Base-by-base conservation (phyloP, 2,888 invertebrate species). In the Meteorus colon region DNA sequence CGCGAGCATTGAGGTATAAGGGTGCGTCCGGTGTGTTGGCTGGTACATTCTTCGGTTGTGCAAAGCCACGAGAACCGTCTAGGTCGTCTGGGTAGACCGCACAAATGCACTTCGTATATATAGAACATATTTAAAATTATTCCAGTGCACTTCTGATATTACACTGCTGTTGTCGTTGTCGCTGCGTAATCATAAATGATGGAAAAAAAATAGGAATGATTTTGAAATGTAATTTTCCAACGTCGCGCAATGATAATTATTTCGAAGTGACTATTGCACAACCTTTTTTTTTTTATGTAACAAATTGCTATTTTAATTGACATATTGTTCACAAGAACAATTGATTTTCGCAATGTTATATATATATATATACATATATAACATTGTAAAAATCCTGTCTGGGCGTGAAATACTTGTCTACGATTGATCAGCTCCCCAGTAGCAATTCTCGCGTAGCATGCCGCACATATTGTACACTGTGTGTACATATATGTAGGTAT, bases 31-130 rank as follows among this genome's bases (percentile, higher is more conserved):
- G 77, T 71, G 76, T 79, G 82, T 48, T n/a, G 24, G 37, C 19
- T 63, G 62, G n/a, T 68, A 82, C 80, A 82, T 81, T 80, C 80
- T 83, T 81, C 80, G 73, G 76, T 79, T 78, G 79, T 78, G 77
- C 78, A 67, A 82, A 83, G 79, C 60, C 69, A 34, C 60, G 60
- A 31, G 55, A 27, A 27, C 24, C 79, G 79, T 82, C 80, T 80
- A 80, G 81, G 82, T 77, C 80, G 80, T 82, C 82, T 78, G 55
- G 72, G 74, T 67, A 80, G 62, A 74, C 78, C 34, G 24, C 67
- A 75, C 67, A 29, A 68, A 24, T 37, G 41, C 60, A 48, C 60
- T 67, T 68, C 45, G 45, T 60, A 29, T 55, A 27, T 14, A 55
- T 55, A 48, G 16, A 48, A 55, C n/a, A 19, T 24, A 55, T 19